Conservation (phyloP, 1,140 invertebrate species). For the Drosophila miranda region DNA sequence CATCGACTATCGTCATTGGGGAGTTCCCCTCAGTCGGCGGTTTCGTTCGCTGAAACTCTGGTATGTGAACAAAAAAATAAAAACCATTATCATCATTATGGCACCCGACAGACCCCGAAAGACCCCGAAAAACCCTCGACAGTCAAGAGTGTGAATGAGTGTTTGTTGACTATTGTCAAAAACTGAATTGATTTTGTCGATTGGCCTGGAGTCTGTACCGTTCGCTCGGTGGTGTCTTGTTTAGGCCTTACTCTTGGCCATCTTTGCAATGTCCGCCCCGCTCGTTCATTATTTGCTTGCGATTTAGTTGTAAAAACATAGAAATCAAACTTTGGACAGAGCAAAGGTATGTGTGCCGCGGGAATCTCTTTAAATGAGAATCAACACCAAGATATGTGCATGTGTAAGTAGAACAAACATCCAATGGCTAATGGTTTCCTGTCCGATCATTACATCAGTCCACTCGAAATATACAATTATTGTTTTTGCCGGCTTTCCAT, state of each 20-base stretch:
- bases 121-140: conserved; percentile 17
- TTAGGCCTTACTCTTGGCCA: conserved; percentile 11
- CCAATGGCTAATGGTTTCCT: conserved; percentile 1
- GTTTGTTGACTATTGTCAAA: conserved; percentile 62
- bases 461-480: no score
- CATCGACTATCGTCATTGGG: conserved; percentile 99
- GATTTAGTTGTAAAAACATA: conserved; percentile 66
- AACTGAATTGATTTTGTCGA: conserved; percentile 36
- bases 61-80: conserved; percentile 82
- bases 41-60: conserved; percentile 97
- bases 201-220: conserved; percentile 23
- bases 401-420: conserved; percentile 1
- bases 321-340: no score
- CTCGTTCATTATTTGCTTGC: conserved; percentile 54
- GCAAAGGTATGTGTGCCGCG: conserved; percentile 9
- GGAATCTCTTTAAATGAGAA: conserved; percentile 7
- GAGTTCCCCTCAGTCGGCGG: conserved; percentile 95
- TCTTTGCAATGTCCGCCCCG: conserved; percentile 26
- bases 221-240: conserved; percentile 3
- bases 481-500: no score
- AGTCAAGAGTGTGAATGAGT: conserved; percentile 53
- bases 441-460: no score
- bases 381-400: neutral
- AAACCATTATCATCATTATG: neutral
- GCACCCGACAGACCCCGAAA: neutral